Conservation (phyloP, 2,113 vertebrate genomes). For the Alligator mississippiensis region DNA sequence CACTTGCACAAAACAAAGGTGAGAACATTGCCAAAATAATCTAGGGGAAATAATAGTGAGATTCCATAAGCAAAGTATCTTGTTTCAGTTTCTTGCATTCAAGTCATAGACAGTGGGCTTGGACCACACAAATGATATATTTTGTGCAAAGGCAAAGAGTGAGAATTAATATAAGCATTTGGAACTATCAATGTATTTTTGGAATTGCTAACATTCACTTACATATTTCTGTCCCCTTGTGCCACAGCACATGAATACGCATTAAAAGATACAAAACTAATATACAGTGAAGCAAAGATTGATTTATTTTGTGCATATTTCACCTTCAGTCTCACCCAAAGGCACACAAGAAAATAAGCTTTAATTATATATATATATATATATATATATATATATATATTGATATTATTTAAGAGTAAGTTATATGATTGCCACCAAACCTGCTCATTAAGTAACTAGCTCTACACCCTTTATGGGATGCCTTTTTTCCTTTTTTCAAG, state of each 20-base stretch:
- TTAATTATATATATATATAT: slow-evolving; percentile 50
- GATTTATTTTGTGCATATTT: slow-evolving; percentile 58
- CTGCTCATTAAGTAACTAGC: slow-evolving; percentile 72
- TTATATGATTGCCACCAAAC: slow-evolving; percentile 52
- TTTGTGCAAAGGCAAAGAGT: slow-evolving; percentile 41
- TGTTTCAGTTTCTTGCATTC: slow-evolving; percentile 28
- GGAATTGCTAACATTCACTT: slow-evolving; percentile 19
- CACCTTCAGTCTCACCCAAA: slow-evolving; percentile 39
- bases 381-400: slow-evolving; percentile 28
- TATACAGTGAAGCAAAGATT: slow-evolving; percentile 37
- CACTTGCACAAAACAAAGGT: not conserved
- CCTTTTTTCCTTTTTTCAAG: slow-evolving; percentile 52
- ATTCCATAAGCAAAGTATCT: slow-evolving; percentile 41
- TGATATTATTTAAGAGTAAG: slow-evolving; percentile 60
- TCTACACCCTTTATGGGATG: slow-evolving; percentile 55
- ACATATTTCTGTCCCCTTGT: slow-evolving; percentile 16
- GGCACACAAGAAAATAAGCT: slow-evolving; percentile 64
- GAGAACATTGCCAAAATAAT: slow-evolving; percentile 50
- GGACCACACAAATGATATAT: not conserved
- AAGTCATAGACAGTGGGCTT: slow-evolving; percentile 2
- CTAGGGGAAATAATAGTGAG: slow-evolving; percentile 36
- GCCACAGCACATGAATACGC: slow-evolving; percentile 31
- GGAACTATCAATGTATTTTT: slow-evolving; percentile 12
- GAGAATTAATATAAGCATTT: slow-evolving; percentile 34
- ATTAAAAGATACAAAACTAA: slow-evolving; percentile 71